Percentiles rank a stretch among this genome's conserved stretches.
These are phyloP conservation scores for Micropoecilia bifurca DNA, from an alignment of 2,797 vertebrate species.

Conservation along the genomic window DNA sequence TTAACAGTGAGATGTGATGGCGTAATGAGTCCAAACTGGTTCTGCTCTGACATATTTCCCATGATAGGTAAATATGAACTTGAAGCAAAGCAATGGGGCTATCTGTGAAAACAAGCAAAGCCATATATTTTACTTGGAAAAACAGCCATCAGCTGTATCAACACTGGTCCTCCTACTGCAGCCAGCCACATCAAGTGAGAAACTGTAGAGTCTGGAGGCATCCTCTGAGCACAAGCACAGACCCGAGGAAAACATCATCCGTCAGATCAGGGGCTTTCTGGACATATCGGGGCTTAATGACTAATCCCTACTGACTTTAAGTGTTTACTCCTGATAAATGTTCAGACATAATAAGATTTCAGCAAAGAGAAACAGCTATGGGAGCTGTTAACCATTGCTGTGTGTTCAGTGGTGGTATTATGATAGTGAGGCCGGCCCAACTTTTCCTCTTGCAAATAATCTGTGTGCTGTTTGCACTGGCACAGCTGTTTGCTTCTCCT, in stretches of 20 bases:
- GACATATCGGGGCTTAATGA: slow-evolving; percentile 34
- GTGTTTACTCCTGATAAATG: slow-evolving; percentile 9
- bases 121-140: slow-evolving; percentile 85
- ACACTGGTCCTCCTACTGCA: slow-evolving; percentile 85
- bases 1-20: slow-evolving; percentile 34
- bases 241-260: slow-evolving; percentile 43
- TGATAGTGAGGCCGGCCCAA: slow-evolving; percentile 58
- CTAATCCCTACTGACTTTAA: slow-evolving; percentile 25
- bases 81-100: slow-evolving; percentile 84
- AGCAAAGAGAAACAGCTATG: slow-evolving; percentile 41
- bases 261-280: slow-evolving; percentile 34
- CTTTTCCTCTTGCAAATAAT: slow-evolving; percentile 70
- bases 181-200: slow-evolving; percentile 76
- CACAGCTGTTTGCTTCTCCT: slow-evolving; percentile 76
- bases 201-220: slow-evolving; percentile 64
- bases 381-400: slow-evolving; percentile 43
- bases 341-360: slow-evolving; percentile 36
- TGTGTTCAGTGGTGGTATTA: slow-evolving; percentile 62
- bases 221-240: slow-evolving; percentile 50
- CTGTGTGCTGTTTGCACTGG: slow-evolving; percentile 76
- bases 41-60: slow-evolving; percentile 78
- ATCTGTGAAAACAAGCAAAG: slow-evolving; percentile 87
- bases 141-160: slow-evolving; percentile 93
- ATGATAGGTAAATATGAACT: slow-evolving; percentile 85
- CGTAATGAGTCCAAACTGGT: slow-evolving; percentile 63